Evolutionary conservation across 1,140 invertebrate genomes (phyloP).

Genomic region (Tetragnatha versicolor): DNA sequence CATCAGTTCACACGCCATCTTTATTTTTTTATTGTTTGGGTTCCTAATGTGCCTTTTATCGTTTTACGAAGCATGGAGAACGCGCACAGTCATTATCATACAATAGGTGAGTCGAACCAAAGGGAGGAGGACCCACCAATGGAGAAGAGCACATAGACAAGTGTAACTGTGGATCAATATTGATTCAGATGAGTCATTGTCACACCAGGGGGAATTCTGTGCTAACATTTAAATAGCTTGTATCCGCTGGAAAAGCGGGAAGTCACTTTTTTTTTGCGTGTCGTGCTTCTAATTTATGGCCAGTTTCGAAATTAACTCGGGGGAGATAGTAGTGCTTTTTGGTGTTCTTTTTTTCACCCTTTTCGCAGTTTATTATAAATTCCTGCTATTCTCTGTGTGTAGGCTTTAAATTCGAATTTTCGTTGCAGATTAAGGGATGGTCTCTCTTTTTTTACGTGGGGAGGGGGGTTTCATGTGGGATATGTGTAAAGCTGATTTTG

Average conservation of each 20-base stretch:
- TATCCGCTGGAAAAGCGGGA: background rate
- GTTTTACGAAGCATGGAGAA: background rate
- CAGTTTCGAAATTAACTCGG: conserved; percentile 9
- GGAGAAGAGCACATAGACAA: conserved; percentile 16
- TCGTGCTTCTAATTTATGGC: background rate
- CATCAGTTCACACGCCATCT: background rate
- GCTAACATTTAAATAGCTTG: conserved; percentile 15
- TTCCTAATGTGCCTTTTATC: background rate
- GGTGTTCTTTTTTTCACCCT: background rate
- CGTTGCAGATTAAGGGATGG: no score
- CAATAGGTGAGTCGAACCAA: conserved; percentile 5
- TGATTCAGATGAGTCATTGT: conserved; percentile 41
- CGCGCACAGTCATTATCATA: background rate
- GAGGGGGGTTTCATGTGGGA: no score
- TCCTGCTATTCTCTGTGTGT: no score
- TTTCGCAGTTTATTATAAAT: no score
- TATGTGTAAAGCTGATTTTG: no score
- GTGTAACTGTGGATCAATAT: conserved; percentile 48
- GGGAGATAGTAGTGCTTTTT: background rate
- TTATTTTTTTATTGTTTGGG: background rate
- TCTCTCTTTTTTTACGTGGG: no score
- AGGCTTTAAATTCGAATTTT: no score
- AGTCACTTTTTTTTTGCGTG: background rate
- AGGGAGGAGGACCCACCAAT: background rate
- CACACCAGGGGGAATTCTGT: background rate